Conservation (phyloP, 2,797 vertebrate species). For the Ibycter americanus region DNA sequence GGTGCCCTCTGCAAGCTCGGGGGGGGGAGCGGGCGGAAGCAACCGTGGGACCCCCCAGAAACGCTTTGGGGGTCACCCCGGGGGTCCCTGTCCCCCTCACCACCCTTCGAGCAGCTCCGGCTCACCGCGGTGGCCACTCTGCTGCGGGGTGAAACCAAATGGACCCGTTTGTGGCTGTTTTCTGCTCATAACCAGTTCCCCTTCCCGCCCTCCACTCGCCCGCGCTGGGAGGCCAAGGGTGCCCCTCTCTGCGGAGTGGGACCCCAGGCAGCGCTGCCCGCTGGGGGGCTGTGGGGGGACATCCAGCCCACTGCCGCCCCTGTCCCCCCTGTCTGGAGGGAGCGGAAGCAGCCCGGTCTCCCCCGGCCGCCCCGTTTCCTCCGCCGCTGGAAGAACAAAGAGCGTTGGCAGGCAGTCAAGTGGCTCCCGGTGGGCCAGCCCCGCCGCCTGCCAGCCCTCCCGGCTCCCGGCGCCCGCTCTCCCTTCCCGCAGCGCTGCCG, state of each 20-base stretch:
- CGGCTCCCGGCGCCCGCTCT: neutral
- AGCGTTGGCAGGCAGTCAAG: conserved; percentile 42
- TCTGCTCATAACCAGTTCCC: neutral
- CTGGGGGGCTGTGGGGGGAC: neutral
- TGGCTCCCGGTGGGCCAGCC: conserved; percentile 35
- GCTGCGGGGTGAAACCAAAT: neutral
- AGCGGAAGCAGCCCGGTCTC: conserved; percentile 34
- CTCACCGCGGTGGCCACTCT: rapidly evolving
- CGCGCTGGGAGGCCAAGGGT: neutral
- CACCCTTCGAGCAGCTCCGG: neutral
- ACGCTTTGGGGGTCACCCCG: neutral
- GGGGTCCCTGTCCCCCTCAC: rapidly evolving
- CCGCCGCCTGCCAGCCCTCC: neutral
- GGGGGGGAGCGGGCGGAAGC: rapidly evolving
- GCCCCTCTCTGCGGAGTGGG: rapidly evolving
- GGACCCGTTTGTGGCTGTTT: neutral
- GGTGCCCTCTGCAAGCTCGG: rapidly evolving
- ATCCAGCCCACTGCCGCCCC: neutral
- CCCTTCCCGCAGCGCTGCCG: neutral
- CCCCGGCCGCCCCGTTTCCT: conserved; percentile 34
- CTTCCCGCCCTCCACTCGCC: neutral
- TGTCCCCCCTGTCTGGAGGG: neutral
- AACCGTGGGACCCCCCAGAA: neutral
- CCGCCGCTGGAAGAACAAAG: conserved; percentile 59
- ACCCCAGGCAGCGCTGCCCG: neutral